phyloP scores from a whole-genome alignment of 2,888 invertebrate genomes.

The Lamellibrachia columna region DNA sequence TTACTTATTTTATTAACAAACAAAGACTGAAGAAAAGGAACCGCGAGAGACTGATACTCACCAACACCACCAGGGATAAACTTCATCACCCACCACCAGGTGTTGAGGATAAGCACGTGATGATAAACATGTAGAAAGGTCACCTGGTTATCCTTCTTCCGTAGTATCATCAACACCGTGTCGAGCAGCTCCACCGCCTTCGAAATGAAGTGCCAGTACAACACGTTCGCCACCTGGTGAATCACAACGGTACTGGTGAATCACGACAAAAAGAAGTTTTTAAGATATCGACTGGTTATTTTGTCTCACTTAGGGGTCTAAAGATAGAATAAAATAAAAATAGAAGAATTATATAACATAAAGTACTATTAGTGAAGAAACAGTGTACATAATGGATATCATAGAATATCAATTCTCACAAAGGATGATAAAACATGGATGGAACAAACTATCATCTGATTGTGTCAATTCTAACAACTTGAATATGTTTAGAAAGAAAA shows the following conservation, averaged over 20 bases:
- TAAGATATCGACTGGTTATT: too few relatives aligned
- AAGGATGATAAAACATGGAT: too few relatives aligned
- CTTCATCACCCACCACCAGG: conserved; percentile 90
- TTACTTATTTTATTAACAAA: background rate
- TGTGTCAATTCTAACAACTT: too few relatives aligned
- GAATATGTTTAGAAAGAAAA: too few relatives aligned
- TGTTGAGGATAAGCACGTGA: conserved; percentile 91
- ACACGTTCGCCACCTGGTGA: conserved; percentile 57
- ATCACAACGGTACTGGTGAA: background rate
- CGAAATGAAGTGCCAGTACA: conserved; percentile 65
- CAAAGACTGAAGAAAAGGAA: background rate
- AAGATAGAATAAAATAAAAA: too few relatives aligned
- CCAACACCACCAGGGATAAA: conserved; percentile 73
- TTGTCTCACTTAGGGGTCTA: too few relatives aligned
- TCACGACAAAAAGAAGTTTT: background rate
- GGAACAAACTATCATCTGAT: too few relatives aligned
- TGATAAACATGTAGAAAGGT: conserved; percentile 94
- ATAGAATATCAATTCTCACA: too few relatives aligned
- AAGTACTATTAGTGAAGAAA: too few relatives aligned
- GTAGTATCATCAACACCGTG: conserved; percentile 81
- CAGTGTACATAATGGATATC: too few relatives aligned
- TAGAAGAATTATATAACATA: too few relatives aligned
- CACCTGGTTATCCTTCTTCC: conserved; percentile 88
- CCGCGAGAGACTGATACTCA: conserved; percentile 66
- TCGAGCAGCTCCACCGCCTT: conserved; percentile 65